A percentile compares a stretch with the other conserved stretches of the same genome.
phyloP scores from a whole-genome alignment of 2,888 invertebrate genomes.

The Drosophila anceps region DNA sequence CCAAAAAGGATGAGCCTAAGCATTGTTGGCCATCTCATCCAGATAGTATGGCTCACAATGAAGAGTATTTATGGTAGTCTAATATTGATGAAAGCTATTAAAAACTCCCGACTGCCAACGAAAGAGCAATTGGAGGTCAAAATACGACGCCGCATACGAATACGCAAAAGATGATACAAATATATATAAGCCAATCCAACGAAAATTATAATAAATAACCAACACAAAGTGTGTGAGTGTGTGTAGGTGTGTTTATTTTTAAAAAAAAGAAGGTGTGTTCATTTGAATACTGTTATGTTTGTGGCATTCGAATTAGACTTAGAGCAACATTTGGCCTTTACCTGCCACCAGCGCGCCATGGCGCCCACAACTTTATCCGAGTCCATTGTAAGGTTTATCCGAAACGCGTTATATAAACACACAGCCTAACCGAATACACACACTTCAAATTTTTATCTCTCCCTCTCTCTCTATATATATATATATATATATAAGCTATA shows the following conservation, averaged over 20 bases:
- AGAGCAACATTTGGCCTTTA: conserved; percentile 60
- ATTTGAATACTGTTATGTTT: conserved; percentile 9
- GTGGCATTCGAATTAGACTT: background rate
- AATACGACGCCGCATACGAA: background rate
- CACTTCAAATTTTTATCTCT: conserved; percentile 31
- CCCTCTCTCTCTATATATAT: too few species aligned
- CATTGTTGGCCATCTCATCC: background rate
- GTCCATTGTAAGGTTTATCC: conserved; percentile 74
- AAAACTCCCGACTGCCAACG: background rate
- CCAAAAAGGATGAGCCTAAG: background rate
- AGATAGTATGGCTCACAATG: background rate
- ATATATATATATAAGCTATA: conserved; percentile 21
- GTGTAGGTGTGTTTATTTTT: conserved; percentile 19
- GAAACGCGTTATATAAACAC: conserved; percentile 72
- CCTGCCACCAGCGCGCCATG: conserved; percentile 86
- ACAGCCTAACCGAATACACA: conserved; percentile 36
- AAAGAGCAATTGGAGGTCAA: background rate
- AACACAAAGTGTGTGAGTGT: conserved; percentile 22
- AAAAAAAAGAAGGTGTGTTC: conserved; percentile 53
- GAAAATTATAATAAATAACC: background rate
- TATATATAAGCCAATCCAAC: background rate
- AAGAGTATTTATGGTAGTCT: background rate
- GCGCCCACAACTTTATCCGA: conserved; percentile 85
- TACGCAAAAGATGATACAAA: background rate
- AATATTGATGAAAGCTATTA: background rate